These are phyloP conservation scores for Takifugu flavidus DNA, from an alignment of 2,113 vertebrate species.

Conservation along the genomic window DNA sequence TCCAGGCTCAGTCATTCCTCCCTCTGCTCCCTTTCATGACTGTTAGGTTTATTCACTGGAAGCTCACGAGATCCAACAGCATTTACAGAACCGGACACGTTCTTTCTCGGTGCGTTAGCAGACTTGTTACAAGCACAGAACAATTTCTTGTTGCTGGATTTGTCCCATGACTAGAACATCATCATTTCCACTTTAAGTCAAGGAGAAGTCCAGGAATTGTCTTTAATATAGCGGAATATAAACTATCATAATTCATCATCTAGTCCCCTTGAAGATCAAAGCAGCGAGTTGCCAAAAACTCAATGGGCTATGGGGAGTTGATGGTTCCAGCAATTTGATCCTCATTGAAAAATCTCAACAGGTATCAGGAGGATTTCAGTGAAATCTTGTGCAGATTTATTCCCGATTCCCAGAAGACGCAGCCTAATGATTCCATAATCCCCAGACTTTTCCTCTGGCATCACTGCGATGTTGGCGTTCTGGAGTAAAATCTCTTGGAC, in stretches of 20 bases:
- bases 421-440: neutral
- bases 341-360: neutral
- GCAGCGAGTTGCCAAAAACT: neutral
- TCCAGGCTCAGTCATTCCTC: slow-evolving; percentile 61
- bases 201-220: slow-evolving; percentile 1
- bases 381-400: neutral
- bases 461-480: neutral
- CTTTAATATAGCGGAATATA: neutral
- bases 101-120: slow-evolving; percentile 7
- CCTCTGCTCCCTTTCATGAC: slow-evolving; percentile 49
- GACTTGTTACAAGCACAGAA: slow-evolving; percentile 26
- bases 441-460: neutral
- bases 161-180: neutral
- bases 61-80: slow-evolving; percentile 28
- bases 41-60: slow-evolving; percentile 49
- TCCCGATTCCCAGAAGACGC: neutral
- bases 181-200: slow-evolving; percentile 1
- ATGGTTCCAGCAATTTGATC: neutral
- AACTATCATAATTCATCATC: slow-evolving; percentile 1
- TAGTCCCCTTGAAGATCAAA: slow-evolving; percentile 3
- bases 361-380: neutral
- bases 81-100: slow-evolving; percentile 12
- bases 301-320: neutral
- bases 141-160: slow-evolving; percentile 18
- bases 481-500: no score